Base-by-base conservation (phyloP, 2,797 vertebrate species). In the Otus scops region DNA sequence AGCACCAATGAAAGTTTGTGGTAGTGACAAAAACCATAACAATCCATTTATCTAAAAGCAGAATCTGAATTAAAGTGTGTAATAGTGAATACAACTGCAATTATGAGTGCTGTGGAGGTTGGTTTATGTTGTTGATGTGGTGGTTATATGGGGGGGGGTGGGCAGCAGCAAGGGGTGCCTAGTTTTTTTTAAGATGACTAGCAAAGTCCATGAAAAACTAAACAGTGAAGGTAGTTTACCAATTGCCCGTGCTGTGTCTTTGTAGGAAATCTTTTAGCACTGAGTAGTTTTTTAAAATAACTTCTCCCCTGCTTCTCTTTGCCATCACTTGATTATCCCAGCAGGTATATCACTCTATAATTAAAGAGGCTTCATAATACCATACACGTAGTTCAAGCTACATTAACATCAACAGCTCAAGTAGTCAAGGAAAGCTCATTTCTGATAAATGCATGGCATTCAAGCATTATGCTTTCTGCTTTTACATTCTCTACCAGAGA, bases 251-350 rank as follows among this genome's bases (percentile, higher is more conserved):
- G 21, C 41, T 23, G 15, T 26, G 4, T 24, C 41, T 93, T 77
- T 48, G 38, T 9, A 82, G 7, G 15, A 79, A 85, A 64, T 53
- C 7, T 73, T 75, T 64, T 18, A 85, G 54, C 11, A 76, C 1
- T 92, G 57, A 24, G 4, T 19, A 20, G 9, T 73, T 76, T 68
- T 71, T 75, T 11, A 1, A 11, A 91, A 26, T 36, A 63, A 53
- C 27, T 59, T 54, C 65, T 53, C 22, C 38, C 22, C 57, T 47
- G 61, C n/a, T 88, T 80, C 56, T 81, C 79, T 79, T 41, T 84
- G 51, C 59, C 15, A 76, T 51, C 22, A 78, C 59, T 73, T 93
- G 74, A 86, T 93, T 95, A 86, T n/a, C 59, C 38, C 80, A 93
- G 80, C 36, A 90, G 5, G 32, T 45, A 36, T 10, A 74, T 23